phyloP scores from a whole-genome alignment of 2,797 vertebrate species.

The Capromys pilorides region DNA sequence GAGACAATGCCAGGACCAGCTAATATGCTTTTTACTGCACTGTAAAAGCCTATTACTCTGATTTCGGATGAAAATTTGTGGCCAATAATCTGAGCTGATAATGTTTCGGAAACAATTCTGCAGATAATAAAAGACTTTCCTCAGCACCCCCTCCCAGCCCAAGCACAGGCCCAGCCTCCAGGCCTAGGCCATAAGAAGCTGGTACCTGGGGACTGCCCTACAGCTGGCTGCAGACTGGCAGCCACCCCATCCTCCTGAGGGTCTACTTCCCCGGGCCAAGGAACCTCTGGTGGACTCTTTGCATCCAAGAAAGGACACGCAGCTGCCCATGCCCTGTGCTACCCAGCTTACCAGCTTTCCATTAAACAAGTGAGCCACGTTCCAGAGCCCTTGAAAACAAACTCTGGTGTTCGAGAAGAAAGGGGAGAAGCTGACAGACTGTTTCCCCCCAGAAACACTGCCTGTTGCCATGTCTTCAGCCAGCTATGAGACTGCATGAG shows the following conservation, averaged over 20 bases:
- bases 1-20: slow-evolving; percentile 81
- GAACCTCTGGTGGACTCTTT: not conserved
- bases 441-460: not conserved
- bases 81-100: slow-evolving; percentile 85
- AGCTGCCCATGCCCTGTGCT: not conserved
- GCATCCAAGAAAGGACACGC: not conserved
- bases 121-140: slow-evolving; percentile 79
- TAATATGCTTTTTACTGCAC: slow-evolving; percentile 87
- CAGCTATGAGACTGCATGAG: not conserved
- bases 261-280: fast-evolving
- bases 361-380: fast-evolving
- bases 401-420: not conserved
- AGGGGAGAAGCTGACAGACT: not conserved
- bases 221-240: fast-evolving
- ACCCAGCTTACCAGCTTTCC: not conserved
- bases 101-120: slow-evolving; percentile 84
- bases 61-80: slow-evolving; percentile 85
- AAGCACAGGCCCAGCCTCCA: not conserved
- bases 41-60: slow-evolving; percentile 87
- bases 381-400: not conserved
- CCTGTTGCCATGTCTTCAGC: not conserved
- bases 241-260: not conserved
- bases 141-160: not conserved
- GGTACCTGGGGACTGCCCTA: fast-evolving
- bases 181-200: not conserved